A percentile compares a stretch with the other conserved stretches of the same genome.
Conservation (phyloP, 2,888 invertebrate species). For the Drosophila bunnanda region DNA sequence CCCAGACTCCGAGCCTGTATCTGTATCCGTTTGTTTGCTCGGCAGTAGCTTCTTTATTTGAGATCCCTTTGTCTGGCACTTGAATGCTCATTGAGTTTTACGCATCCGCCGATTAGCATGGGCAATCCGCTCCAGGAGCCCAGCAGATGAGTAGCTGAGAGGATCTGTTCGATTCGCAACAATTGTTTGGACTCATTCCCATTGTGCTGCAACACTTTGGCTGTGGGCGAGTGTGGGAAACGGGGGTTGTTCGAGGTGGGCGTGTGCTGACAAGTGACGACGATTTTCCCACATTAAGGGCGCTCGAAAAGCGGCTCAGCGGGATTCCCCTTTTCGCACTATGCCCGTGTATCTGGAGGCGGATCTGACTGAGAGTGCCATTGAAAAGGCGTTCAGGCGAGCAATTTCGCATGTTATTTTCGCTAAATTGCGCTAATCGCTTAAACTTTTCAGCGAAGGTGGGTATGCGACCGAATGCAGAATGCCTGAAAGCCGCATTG, state of each 20-base stretch:
- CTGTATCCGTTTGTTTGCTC: slow-evolving; percentile 24
- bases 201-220: slow-evolving; percentile 57
- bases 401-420: slow-evolving; percentile 76
- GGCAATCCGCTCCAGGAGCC: slow-evolving; percentile 75
- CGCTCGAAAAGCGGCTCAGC: slow-evolving; percentile 58
- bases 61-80: slow-evolving; percentile 46
- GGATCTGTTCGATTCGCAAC: slow-evolving; percentile 68
- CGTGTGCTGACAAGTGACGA: slow-evolving; percentile 65
- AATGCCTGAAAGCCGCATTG: slow-evolving; percentile 37
- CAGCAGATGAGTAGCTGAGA: slow-evolving; percentile 42
- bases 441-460: slow-evolving; percentile 66
- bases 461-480: slow-evolving; percentile 3
- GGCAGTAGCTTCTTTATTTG: slow-evolving; percentile 44
- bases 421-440: slow-evolving; percentile 79
- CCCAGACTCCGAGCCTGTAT: slow-evolving; percentile 26
- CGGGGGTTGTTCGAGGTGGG: slow-evolving; percentile 63
- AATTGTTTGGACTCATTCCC: slow-evolving; percentile 63
- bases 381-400: slow-evolving; percentile 78
- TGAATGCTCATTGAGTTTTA: slow-evolving; percentile 73
- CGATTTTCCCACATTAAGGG: slow-evolving; percentile 74
- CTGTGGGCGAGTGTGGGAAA: slow-evolving; percentile 2
- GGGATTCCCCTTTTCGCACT: slow-evolving; percentile 52
- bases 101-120: slow-evolving; percentile 80
- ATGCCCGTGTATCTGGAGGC: slow-evolving; percentile 34
- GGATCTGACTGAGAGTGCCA: slow-evolving; percentile 64